Base-by-base conservation (phyloP, 2,113 vertebrate species). In the Actinemys pallida region DNA sequence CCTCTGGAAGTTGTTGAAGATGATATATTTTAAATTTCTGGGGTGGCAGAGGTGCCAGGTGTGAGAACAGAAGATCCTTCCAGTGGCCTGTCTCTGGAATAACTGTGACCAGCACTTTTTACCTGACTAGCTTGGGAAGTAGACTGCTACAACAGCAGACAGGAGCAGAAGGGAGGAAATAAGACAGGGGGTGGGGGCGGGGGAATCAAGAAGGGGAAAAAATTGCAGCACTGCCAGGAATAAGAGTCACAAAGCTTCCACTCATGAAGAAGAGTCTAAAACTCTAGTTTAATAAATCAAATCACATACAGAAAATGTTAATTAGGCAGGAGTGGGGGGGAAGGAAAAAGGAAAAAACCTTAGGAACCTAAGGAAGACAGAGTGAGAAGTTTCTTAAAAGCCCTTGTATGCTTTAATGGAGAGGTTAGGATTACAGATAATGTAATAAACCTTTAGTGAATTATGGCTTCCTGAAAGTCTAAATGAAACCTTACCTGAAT, bases 371-470 rank as follows among this genome's bases (percentile, higher is more conserved):
- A 97, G 92, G 96, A 98, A 98, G 98, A 95, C 97, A 97, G 52
- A 97, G 94, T 95, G 96, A 96, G 97, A 94, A 95, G 95, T 98
- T 98, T 95, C 97, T 98, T 98, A 98, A 98, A 98, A 98, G 98
- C 98, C 95, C 94, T 97, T 96, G 97, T 96, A 95, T 94, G 96
- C 97, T 88, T 96, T 98, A 98, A 98, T 98, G 98, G 98, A 95
- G 97, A 98, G 98, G 98, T 98, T 98, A 98, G 57, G 98, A 98
- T 98, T 98, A 97, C 98, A 97, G 97, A 98, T 98, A 98, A 98
- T 98, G 98, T 97, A 98, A 98, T 98, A 98, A 98, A 98, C 97
- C 96, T 92, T 86, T 86, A 16, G 57, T 98, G 95, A 98, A 93
- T 98, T 96, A 98, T 92, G 92, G 94, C 96, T 98, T 98, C 98